These are phyloP conservation scores for Tenthredo scrophulariae DNA, from an alignment of 2,888 invertebrate species.

Conservation along the genomic window DNA sequence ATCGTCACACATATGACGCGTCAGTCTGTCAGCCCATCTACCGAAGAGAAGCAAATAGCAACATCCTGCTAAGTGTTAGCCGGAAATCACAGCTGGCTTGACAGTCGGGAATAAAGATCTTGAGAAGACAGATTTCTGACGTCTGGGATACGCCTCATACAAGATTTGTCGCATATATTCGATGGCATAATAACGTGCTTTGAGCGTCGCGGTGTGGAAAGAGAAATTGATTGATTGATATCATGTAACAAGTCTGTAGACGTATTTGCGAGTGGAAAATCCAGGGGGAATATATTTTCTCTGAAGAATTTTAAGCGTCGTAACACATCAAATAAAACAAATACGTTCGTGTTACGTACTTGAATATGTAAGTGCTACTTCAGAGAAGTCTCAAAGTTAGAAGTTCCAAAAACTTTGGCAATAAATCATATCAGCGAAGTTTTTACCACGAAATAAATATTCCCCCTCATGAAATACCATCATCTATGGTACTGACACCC, in stretches of 20 bases:
- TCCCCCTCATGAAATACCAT: background rate
- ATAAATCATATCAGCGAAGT: slow-evolving; percentile 28
- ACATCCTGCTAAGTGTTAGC: slow-evolving; percentile 34
- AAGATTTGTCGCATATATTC: slow-evolving; percentile 26
- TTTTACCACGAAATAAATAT: slow-evolving; percentile 6
- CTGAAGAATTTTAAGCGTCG: background rate
- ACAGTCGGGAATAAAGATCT: slow-evolving; percentile 46
- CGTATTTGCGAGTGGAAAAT: background rate
- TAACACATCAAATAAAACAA: background rate
- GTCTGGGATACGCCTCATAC: background rate
- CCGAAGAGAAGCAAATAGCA: slow-evolving; percentile 33
- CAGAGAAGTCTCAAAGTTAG: background rate
- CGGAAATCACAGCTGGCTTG: slow-evolving; percentile 50
- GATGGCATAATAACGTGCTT: background rate
- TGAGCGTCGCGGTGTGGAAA: background rate
- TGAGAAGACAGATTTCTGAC: slow-evolving; percentile 40
- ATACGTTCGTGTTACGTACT: background rate
- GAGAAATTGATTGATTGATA: slow-evolving; percentile 11
- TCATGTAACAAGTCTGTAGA: background rate
- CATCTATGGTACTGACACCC: background rate
- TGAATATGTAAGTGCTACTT: background rate
- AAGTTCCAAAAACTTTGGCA: slow-evolving; percentile 6
- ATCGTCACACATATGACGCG: slow-evolving; percentile 5
- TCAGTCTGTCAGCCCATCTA: background rate
- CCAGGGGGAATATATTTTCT: background rate